These are phyloP conservation scores for Xyliphius kryptos DNA, from an alignment of 2,113 vertebrate genomes.

Conservation along the genomic window DNA sequence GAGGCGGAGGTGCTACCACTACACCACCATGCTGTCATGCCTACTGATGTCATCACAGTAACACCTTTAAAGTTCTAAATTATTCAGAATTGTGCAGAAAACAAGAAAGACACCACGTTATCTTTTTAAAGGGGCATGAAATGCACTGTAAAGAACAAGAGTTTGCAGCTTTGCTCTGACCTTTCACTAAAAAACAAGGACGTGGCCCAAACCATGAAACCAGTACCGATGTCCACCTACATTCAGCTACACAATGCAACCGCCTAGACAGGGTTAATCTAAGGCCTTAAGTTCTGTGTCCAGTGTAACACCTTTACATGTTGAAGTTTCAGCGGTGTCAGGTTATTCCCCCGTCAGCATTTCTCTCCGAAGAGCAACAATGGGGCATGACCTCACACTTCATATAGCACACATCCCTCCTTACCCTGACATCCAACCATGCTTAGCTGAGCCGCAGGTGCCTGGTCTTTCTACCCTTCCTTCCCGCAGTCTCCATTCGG, in stretches of 20 bases:
- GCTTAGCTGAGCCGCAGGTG: constrained; percentile 44
- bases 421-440: constrained; percentile 55
- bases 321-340: constrained; percentile 8
- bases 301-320: constrained; percentile 2
- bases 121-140: too few relatives aligned
- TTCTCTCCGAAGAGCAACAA: constrained; percentile 43
- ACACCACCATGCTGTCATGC: neutral
- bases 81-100: too few relatives aligned
- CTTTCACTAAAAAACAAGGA: too few relatives aligned
- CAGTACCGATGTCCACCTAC: neutral
- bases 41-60: neutral
- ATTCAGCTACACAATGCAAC: neutral
- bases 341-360: constrained; percentile 29
- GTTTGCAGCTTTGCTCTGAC: too few relatives aligned
- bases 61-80: too few relatives aligned
- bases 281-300: neutral
- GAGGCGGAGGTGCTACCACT: too few relatives aligned
- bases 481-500: constrained; percentile 36
- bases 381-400: constrained; percentile 51
- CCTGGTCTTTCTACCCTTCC: constrained; percentile 35
- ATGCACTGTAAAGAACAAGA: too few relatives aligned
- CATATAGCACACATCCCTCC: constrained; percentile 48
- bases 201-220: neutral
- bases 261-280: too few relatives aligned
- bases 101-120: too few relatives aligned